phyloP scores from a whole-genome alignment of 2,888 invertebrate genomes.

The Helicoverpa assulta region DNA sequence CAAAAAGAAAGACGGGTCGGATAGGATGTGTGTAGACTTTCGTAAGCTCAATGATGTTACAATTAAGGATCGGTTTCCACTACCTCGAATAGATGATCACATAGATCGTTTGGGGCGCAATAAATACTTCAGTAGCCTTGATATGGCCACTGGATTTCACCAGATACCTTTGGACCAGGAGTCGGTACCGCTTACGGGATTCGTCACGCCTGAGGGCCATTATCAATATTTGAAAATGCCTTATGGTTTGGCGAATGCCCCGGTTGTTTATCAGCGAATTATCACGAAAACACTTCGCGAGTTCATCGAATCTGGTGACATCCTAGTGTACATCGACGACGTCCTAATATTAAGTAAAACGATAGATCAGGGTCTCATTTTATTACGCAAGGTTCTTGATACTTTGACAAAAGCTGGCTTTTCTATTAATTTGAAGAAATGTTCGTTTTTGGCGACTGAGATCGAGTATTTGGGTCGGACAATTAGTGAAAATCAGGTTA shows the following conservation, averaged over 20 bases:
- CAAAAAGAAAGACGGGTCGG: neutral
- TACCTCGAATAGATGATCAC: conserved; percentile 2
- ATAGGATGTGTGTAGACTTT: conserved; percentile 1
- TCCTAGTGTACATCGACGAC: conserved; percentile 9
- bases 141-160: neutral
- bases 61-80: neutral
- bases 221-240: conserved; percentile 1
- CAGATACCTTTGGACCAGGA: neutral
- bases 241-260: neutral
- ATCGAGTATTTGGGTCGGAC: conserved; percentile 16
- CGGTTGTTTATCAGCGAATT: neutral
- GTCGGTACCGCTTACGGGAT: neutral
- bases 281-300: neutral
- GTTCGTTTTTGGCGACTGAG: conserved; percentile 28
- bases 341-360: neutral
- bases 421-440: conserved; percentile 40
- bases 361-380: neutral
- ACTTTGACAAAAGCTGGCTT: conserved; percentile 32
- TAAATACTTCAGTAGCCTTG: neutral
- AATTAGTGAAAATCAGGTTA: conserved; percentile 11
- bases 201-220: neutral
- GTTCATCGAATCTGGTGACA: neutral
- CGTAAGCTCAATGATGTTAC: neutral
- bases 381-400: conserved; percentile 7
- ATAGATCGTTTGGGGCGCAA: neutral